These are phyloP conservation scores for Leptinotarsa rubiginosa DNA, from an alignment of 2,888 invertebrate species.

Conservation along the genomic window DNA sequence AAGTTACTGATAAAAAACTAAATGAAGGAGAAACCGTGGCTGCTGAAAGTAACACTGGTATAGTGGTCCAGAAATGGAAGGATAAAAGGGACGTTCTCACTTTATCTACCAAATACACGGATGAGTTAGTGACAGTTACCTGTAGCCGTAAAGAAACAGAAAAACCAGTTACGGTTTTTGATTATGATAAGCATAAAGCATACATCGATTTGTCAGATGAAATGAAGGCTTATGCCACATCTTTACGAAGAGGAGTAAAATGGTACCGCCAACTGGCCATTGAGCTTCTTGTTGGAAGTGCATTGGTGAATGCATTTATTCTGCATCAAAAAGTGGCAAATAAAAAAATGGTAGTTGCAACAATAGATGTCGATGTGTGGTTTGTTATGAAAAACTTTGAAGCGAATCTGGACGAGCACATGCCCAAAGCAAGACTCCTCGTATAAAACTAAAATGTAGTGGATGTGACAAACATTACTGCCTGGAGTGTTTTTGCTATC, in stretches of 20 bases:
- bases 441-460: no score
- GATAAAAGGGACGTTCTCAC: slow-evolving; percentile 18
- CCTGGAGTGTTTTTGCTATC: no score
- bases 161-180: slow-evolving; percentile 37
- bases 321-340: slow-evolving; percentile 45
- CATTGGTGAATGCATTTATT: slow-evolving; percentile 48
- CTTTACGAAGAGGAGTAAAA: slow-evolving; percentile 51
- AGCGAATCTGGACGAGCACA: no score
- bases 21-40: slow-evolving; percentile 4
- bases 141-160: slow-evolving; percentile 39
- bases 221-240: slow-evolving; percentile 48
- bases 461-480: no score
- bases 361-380: no score
- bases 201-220: slow-evolving; percentile 56
- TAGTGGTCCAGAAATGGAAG: slow-evolving; percentile 22
- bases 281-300: slow-evolving; percentile 48
- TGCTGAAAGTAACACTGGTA: slow-evolving; percentile 15
- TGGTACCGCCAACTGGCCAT: slow-evolving; percentile 55
- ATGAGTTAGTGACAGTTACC: slow-evolving; percentile 40
- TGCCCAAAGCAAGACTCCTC: no score
- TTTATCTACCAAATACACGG: slow-evolving; percentile 22
- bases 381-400: no score
- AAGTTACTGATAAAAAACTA: slow-evolving; percentile 13
- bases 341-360: slow-evolving; percentile 42
- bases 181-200: slow-evolving; percentile 52